Evolutionary conservation across 2,113 vertebrate genomes (phyloP).

Genomic region (Machaerirhynchus nigripectus): DNA sequence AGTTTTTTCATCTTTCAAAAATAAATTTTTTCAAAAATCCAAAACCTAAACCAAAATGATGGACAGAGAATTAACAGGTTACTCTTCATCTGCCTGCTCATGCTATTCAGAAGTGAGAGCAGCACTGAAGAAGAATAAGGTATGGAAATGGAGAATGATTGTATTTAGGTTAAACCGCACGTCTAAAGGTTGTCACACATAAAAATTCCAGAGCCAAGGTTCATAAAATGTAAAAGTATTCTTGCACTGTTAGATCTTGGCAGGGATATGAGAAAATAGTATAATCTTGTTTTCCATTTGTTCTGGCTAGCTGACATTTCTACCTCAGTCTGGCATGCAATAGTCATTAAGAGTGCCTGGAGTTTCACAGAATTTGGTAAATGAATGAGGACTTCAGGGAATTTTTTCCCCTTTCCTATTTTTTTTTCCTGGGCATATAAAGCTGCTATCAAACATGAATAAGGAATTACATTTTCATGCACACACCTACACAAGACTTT

Average conservation of each 20-base stretch:
- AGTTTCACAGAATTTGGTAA: constrained; percentile 13
- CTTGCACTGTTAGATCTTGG: not conserved
- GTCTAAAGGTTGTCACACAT: not conserved
- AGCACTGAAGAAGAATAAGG: not conserved
- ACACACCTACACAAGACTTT: not conserved
- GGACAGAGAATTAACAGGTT: not conserved
- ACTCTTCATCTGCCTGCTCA: not conserved
- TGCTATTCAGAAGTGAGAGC: not conserved
- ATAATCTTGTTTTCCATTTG: constrained; percentile 22
- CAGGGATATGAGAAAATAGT: not conserved
- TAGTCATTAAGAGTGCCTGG: not conserved
- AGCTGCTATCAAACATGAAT: not conserved
- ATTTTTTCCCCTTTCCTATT: not conserved
- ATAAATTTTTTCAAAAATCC: not conserved
- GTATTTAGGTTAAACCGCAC: not conserved
- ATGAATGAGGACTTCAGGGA: not conserved
- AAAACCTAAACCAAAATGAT: not conserved
- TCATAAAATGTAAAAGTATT: not conserved
- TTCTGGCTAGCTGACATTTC: not conserved
- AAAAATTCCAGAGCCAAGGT: not conserved
- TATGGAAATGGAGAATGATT: not conserved
- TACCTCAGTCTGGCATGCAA: not conserved
- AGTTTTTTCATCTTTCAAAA: not conserved
- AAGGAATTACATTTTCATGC: not conserved
- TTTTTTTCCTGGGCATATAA: not conserved